A percentile compares a stretch with the other conserved stretches of the same genome.
These are phyloP conservation scores for Parotia lawesii DNA, from an alignment of 2,113 vertebrate genomes.

Conservation along the genomic window DNA sequence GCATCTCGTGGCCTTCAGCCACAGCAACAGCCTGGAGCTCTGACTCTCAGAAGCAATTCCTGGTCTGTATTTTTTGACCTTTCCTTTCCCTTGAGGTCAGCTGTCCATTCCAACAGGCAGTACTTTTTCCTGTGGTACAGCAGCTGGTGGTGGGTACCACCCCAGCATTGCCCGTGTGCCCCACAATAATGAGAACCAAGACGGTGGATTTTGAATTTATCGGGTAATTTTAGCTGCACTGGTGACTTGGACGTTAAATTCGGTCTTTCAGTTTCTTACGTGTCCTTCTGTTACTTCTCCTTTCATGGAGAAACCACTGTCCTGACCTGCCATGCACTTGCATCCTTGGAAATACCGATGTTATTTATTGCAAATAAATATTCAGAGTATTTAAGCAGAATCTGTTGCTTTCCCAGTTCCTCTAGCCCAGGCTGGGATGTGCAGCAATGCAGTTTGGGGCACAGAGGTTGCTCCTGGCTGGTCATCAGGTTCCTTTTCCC, in stretches of 20 bases:
- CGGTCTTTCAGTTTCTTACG: background rate
- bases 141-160: background rate
- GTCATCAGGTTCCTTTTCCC: background rate
- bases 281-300: background rate
- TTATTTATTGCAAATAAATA: background rate
- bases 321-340: background rate
- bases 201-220: background rate
- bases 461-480: background rate
- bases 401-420: background rate
- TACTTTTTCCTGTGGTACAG: accelerated
- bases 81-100: background rate
- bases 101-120: background rate
- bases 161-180: background rate
- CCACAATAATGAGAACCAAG: background rate
- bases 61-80: background rate
- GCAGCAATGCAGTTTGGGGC: background rate
- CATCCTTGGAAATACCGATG: background rate
- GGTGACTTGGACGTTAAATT: background rate
- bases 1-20: background rate
- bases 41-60: background rate
- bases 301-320: background rate
- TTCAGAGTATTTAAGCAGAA: background rate
- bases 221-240: background rate
- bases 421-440: background rate
- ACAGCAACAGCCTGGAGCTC: background rate